Conservation (phyloP, 1,140 invertebrate genomes). For the Zaprionus taronus region DNA sequence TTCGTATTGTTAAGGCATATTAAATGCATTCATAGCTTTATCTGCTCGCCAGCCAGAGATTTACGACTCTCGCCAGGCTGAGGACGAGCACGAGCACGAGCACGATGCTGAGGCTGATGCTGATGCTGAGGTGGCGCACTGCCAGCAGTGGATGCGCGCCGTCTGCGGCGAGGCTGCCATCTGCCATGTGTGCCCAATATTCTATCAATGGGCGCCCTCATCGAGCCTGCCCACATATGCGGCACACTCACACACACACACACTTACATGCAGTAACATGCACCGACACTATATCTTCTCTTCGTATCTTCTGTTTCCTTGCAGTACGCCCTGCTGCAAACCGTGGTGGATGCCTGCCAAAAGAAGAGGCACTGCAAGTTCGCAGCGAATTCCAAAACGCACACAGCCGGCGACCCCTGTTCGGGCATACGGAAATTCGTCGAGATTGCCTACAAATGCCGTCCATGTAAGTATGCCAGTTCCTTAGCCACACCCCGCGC, state of each 20-base stretch:
- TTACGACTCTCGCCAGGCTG: slow-evolving; percentile 30
- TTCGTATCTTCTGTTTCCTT: slow-evolving; percentile 49
- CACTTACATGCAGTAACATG: slow-evolving; percentile 1
- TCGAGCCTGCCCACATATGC: slow-evolving; percentile 18
- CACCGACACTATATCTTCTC: slow-evolving; percentile 27
- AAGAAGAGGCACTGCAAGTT: slow-evolving; percentile 95
- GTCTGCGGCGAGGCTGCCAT: slow-evolving; percentile 22
- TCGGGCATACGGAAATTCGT: slow-evolving; percentile 93
- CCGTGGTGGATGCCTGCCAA: slow-evolving; percentile 94
- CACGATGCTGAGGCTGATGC: too few species aligned
- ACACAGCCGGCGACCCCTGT: slow-evolving; percentile 92
- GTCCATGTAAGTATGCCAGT: slow-evolving; percentile 92
- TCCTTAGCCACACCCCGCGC: neutral
- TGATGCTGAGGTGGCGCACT: slow-evolving; percentile 28
- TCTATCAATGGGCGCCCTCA: slow-evolving; percentile 47
- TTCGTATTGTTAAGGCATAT: slow-evolving; percentile 54
- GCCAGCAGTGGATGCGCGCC: slow-evolving; percentile 24
- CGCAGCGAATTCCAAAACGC: slow-evolving; percentile 91
- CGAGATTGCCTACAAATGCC: slow-evolving; percentile 96
- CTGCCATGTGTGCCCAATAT: slow-evolving; percentile 56
- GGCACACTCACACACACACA: slow-evolving; percentile 2
- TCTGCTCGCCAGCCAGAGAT: slow-evolving; percentile 52
- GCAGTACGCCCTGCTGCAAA: slow-evolving; percentile 96
- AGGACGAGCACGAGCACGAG: too few species aligned
- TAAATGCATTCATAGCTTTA: slow-evolving; percentile 57